Evolutionary conservation across 2,113 vertebrate species (phyloP).

Genomic region (Acrocephalus kingi): DNA sequence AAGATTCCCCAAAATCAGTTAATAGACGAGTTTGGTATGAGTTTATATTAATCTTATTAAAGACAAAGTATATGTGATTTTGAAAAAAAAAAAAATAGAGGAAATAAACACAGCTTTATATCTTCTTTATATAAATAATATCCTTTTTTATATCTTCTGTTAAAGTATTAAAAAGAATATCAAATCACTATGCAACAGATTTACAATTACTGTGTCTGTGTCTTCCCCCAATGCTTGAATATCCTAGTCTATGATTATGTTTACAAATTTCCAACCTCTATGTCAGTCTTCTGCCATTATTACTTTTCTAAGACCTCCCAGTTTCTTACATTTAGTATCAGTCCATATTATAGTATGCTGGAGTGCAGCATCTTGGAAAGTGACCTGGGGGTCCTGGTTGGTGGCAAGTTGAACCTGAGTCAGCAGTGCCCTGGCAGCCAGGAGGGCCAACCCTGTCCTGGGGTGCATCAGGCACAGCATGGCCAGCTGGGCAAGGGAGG

Average conservation of each 20-base stretch:
- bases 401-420: fast-evolving
- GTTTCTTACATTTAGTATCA: not conserved
- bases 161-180: not conserved
- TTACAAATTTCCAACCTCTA: not conserved
- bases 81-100: not conserved
- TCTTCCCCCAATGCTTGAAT: not conserved
- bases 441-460: fast-evolving
- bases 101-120: not conserved
- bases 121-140: not conserved
- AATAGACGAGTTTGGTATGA: not conserved
- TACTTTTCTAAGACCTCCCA: not conserved
- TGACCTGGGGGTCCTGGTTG: fast-evolving
- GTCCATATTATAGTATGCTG: not conserved
- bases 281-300: not conserved
- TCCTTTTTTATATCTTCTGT: not conserved
- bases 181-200: not conserved
- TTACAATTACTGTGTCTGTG: not conserved
- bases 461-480: not conserved
- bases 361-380: not conserved
- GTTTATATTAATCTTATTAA: not conserved
- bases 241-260: not conserved
- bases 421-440: not conserved
- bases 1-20: not conserved
- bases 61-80: not conserved
- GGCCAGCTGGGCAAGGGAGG: fast-evolving